Percentiles rank a stretch among this genome's conserved stretches.
Evolutionary conservation across 2,113 vertebrate genomes (phyloP).

Genomic region (Crotalus horridus): DNA sequence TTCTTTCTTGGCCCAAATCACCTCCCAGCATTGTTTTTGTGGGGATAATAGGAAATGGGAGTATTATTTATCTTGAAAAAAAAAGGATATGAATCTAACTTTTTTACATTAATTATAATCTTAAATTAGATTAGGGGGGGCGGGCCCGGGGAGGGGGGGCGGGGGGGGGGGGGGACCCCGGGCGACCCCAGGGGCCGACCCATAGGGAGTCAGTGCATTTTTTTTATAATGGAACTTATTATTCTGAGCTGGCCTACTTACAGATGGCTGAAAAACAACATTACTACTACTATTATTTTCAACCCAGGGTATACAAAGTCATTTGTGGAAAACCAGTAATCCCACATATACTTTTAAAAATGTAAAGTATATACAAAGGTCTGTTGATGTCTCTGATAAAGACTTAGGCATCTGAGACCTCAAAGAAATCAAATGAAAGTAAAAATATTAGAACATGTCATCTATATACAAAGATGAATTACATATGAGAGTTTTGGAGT

Average conservation of each 20-base stretch:
- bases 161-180: no score
- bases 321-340: neutral
- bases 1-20: neutral
- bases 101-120: neutral
- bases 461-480: neutral
- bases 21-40: neutral
- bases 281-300: conserved; percentile 22
- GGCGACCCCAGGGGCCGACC: no score
- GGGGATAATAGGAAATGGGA: neutral
- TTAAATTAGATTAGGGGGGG: neutral
- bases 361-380: neutral
- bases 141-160: no score
- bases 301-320: conserved; percentile 26
- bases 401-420: no score
- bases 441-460: neutral
- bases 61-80: neutral
- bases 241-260: neutral
- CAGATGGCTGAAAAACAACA: neutral
- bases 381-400: neutral
- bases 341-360: neutral
- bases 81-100: neutral
- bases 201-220: neutral
- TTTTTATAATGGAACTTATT: neutral
- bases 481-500: neutral
- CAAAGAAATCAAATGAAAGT: neutral